Evolutionary conservation across 2,888 invertebrate species (phyloP).

Genomic region (Lydus trimaculatus): DNA sequence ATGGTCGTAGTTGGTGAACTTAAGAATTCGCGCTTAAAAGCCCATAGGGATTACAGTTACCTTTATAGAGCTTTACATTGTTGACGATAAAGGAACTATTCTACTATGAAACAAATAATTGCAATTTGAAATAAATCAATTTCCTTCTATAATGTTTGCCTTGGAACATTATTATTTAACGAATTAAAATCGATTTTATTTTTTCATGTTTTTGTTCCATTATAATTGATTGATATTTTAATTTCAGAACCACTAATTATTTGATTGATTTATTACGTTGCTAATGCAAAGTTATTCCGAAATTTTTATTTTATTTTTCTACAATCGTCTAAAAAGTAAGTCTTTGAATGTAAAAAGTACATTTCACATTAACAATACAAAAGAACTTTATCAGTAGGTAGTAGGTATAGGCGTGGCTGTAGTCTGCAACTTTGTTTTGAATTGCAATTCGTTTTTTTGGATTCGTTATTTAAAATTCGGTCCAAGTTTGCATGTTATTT

Average conservation of each 20-base stretch:
- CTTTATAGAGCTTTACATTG: constrained; percentile 24
- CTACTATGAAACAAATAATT: constrained; percentile 5
- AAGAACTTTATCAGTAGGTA: no score
- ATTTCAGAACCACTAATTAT: no score
- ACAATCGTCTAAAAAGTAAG: no score
- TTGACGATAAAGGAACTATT: background rate
- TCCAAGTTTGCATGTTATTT: background rate
- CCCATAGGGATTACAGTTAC: constrained; percentile 19
- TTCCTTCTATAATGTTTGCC: background rate
- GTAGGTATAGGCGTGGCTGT: no score
- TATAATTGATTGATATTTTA: background rate
- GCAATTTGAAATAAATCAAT: constrained; percentile 5
- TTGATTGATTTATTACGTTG: no score
- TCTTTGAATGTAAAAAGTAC: no score
- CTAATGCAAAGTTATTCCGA: no score
- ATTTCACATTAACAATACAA: no score
- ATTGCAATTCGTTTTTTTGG: no score
- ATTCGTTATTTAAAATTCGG: background rate
- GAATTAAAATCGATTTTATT: background rate
- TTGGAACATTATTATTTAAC: background rate
- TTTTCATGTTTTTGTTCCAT: background rate
- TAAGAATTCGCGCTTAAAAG: constrained; percentile 28
- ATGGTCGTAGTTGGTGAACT: constrained; percentile 21
- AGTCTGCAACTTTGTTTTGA: no score
- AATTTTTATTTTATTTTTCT: no score